Base-by-base conservation (phyloP, 2,113 vertebrate species). In the Struthio camelus region DNA sequence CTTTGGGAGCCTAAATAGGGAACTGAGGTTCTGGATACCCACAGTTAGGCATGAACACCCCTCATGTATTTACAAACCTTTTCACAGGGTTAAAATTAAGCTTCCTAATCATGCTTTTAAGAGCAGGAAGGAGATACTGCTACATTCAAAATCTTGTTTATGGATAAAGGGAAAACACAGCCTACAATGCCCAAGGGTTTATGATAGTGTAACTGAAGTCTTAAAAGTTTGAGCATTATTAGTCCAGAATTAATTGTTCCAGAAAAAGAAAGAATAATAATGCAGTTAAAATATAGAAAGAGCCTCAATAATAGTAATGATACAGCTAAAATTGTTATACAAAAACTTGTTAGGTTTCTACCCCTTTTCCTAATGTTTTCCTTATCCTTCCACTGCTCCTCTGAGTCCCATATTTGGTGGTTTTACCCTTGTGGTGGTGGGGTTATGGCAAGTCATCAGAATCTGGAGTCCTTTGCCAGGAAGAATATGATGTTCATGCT, bases 371-470 rank as follows among this genome's bases (percentile, higher is more conserved):
- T 69, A 14, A 17, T 50, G 16, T 36, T 81, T 32, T 34, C 6
- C n/a, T 71, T 76, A 64, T 12, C 10, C 11, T 48, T 46, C 22
- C 4, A 12, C 2, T n/a, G 44, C 10, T 73, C 7, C 32, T 79
- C 15, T 38, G 5, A 53, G 8, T 61, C n/a, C 59, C 66, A 65
- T 67, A 24, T 8, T 18, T 67, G 10, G 25, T 62, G 24, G 14
- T 88, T 87, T 69, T 32, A 59, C 15, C 11, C 3, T 48, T 18
- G 9, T 6, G 9, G 42, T n/a, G 3, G 4, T 23, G 4, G 1
- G 5, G 4, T 75, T 75, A 62, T 0, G 0, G 42, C 11, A 46
- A 69, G 8, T 20, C 56, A 6, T 6, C 16, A 81, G 7, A 4
- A 40, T 7, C 54, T n/a, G 38, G 14, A 80, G 18, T 51, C 14